Percentiles rank a stretch among this genome's conserved stretches.
These are phyloP conservation scores for Eupithecia exiguata DNA, from an alignment of 2,888 invertebrate genomes.

Conservation along the genomic window DNA sequence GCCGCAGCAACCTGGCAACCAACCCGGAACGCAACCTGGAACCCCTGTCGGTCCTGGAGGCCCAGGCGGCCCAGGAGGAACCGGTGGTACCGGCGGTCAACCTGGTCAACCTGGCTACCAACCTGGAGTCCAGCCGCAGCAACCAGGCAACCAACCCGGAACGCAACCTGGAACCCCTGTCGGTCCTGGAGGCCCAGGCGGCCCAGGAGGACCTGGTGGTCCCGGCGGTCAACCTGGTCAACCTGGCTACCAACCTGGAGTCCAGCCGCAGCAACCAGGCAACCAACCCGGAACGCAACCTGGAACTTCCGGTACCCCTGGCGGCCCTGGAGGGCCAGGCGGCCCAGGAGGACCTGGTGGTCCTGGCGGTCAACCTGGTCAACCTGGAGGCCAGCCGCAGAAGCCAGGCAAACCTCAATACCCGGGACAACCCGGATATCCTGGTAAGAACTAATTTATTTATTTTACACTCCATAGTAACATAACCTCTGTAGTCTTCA, in stretches of 20 bases:
- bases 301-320: background rate
- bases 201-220: constrained; percentile 33
- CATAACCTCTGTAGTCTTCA: background rate
- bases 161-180: constrained; percentile 7
- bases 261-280: constrained; percentile 33
- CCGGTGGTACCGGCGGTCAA: constrained; percentile 25
- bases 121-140: background rate
- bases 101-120: constrained; percentile 28
- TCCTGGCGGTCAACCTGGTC: constrained; percentile 24
- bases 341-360: background rate
- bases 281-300: constrained; percentile 22
- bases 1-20: constrained; percentile 33
- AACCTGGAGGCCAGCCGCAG: constrained; percentile 39
- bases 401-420: constrained; percentile 14
- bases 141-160: constrained; percentile 32
- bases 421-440: constrained; percentile 19
- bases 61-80: constrained; percentile 31
- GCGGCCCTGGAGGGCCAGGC: background rate
- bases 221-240: constrained; percentile 23
- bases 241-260: constrained; percentile 18
- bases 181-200: constrained; percentile 9
- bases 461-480: background rate
- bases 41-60: constrained; percentile 19
- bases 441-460: constrained; percentile 6
- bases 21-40: constrained; percentile 15